These are phyloP conservation scores for Polyommatus iphigenia DNA, from an alignment of 2,888 invertebrate species.

Conservation along the genomic window DNA sequence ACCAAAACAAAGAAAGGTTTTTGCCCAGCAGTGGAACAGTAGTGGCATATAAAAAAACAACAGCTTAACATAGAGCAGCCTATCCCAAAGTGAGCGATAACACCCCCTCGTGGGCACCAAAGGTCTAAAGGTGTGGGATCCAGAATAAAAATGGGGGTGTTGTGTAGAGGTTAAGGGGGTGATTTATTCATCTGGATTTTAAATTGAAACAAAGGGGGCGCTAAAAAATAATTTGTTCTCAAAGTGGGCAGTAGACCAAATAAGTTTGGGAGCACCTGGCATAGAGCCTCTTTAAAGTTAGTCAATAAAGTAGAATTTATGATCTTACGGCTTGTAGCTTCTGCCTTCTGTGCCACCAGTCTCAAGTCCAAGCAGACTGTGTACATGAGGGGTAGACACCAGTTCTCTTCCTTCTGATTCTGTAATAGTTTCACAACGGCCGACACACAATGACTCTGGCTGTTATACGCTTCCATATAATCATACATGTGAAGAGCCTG, in stretches of 20 bases:
- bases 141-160: no score
- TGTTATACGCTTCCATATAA: slow-evolving; percentile 86
- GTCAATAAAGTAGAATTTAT: neutral
- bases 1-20: no score
- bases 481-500: slow-evolving; percentile 70
- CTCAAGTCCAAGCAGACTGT: slow-evolving; percentile 93
- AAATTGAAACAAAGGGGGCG: no score
- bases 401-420: slow-evolving; percentile 95
- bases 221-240: no score
- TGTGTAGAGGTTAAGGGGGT: no score
- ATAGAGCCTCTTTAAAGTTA: neutral
- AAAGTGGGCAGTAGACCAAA: no score
- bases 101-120: no score
- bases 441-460: slow-evolving; percentile 89
- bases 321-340: slow-evolving; percentile 66
- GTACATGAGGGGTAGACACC: slow-evolving; percentile 97
- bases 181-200: no score
- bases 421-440: slow-evolving; percentile 91
- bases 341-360: slow-evolving; percentile 89
- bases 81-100: no score
- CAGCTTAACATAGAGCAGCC: no score
- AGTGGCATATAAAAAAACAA: neutral
- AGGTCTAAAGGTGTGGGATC: no score
- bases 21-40: neutral
- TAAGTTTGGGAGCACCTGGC: no score